Percentiles rank a stretch among this genome's conserved stretches.
phyloP scores from a whole-genome alignment of 2,113 vertebrate species.

The Saccopteryx leptura region DNA sequence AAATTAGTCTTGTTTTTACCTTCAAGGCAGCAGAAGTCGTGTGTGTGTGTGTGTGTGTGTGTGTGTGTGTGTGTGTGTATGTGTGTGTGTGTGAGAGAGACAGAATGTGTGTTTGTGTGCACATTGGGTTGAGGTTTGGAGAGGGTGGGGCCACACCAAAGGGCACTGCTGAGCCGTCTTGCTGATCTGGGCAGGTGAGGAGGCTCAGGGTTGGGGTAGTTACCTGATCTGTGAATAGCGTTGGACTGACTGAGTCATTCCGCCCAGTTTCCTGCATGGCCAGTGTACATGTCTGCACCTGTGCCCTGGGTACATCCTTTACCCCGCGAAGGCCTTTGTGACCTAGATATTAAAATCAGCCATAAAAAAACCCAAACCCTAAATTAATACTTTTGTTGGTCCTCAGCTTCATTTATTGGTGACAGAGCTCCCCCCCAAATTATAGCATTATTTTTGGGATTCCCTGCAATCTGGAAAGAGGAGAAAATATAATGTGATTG shows the following conservation, averaged over 20 bases:
- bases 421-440: background rate
- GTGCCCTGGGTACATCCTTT: background rate
- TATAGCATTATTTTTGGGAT: background rate
- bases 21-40: background rate
- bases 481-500: background rate
- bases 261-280: background rate
- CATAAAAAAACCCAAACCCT: background rate
- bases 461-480: background rate
- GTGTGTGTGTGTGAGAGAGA: no score
- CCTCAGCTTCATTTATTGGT: background rate
- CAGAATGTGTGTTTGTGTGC: no score
- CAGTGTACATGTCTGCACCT: accelerated
- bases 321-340: background rate
- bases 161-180: background rate
- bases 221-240: background rate
- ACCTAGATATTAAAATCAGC: background rate
- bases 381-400: background rate
- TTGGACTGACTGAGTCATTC: background rate
- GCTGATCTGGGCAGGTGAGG: background rate
- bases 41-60: background rate
- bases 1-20: background rate
- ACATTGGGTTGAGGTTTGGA: background rate
- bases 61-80: background rate
- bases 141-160: no score
- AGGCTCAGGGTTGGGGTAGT: background rate